Base-by-base conservation (phyloP, 1,140 invertebrate species). In the Limonius californicus region DNA sequence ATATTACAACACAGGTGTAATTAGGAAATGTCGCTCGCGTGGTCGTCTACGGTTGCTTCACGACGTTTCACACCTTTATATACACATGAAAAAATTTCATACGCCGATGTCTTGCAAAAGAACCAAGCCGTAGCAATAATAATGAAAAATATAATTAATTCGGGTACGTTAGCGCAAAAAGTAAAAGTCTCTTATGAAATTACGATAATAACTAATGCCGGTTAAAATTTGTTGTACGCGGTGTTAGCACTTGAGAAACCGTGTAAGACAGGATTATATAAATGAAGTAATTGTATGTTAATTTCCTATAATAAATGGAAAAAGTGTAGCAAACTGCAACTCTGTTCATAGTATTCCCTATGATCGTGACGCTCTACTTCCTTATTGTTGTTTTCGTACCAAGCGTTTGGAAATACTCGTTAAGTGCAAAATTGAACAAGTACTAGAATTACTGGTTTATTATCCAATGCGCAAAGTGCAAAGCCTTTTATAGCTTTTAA, bases 161-260 rank as follows among this genome's bases (percentile, higher is more conserved):
- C 16, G 7, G 9, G 45, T 12, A 50, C 6, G 9, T 50, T 50
- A 6, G 15, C 16, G n/a, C 16, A 50, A 50, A 50, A 50, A 50
- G 45, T 50, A 50, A 50, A 50, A 50, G 45, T 50, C 19, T 50
- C 4, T 50, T 50, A 50, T 50, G 42, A 45, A 45, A 45, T 45
- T 45, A 45, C n/a, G 42, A 45, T 45, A 45, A 45, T 45, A n/a
- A 45, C 4, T 18, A 18, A 45, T 45, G n/a, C 42, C 14, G 12
- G n/a, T 45, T 45, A 4, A 19, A 21, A 50, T 50, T 19, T 50
- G 45, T 50, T 50, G 19, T 18, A 50, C 4, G 2, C 16, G 45
- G 14, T 50, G 45, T 50, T 12, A 2, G 7, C 4, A 19, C 45
- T 50, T 50, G 45, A 19, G 45, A 50, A 50, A 50, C 45, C 45